Base-by-base conservation (phyloP, 2,113 vertebrate genomes). In the Oreamnos americanus region DNA sequence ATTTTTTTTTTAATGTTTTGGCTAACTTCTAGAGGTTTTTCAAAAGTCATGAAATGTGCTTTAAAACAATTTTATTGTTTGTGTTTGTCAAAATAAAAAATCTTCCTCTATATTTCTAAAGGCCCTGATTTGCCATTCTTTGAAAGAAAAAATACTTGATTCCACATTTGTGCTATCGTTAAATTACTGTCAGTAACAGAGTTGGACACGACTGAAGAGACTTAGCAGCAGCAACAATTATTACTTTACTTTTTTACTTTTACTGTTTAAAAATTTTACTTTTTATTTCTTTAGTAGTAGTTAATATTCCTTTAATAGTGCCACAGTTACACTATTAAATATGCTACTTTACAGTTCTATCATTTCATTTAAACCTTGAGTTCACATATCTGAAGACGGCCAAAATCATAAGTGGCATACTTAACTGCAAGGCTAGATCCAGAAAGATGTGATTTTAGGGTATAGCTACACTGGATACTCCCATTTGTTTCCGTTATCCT, bases 21-120 rank as follows among this genome's bases (percentile, higher is more conserved):
- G 7, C 53, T 51, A 87, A 49, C 21, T 91, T 94, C 2, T 82
- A 71, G 79, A 92, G 45, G 26, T 58, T 96, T 76, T 89, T 60
- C 12, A 91, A 81, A 87, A 36, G 25, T 94, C 81, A 39, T 60
- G 9, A 58, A 79, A 93, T 91, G 7, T 89, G 23, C 78, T 96
- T 91, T 95, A 79, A 85, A 85, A 51, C 15, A 88, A 47, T 91
- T 96, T 88, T 47, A 64, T 85, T 93, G 30, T 95, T 17, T 95
- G 2, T 60, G 43, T 83, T 95, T 92, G 10, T 74, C 17, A 87
- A 92, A 82, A 87, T 57, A 49, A 87, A n/a, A 92, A 51, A n/a
- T 67, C 13, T 81, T 6, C 43, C 25, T 58, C 7, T 78, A 7
- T 57, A 76, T 96, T 43, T 67, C 26, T 91, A 86, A 85, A 86